A percentile compares a stretch with the other conserved stretches of the same genome.
Evolutionary conservation across 1,140 invertebrate genomes (phyloP).

Genomic region (Halictus rubicundus): DNA sequence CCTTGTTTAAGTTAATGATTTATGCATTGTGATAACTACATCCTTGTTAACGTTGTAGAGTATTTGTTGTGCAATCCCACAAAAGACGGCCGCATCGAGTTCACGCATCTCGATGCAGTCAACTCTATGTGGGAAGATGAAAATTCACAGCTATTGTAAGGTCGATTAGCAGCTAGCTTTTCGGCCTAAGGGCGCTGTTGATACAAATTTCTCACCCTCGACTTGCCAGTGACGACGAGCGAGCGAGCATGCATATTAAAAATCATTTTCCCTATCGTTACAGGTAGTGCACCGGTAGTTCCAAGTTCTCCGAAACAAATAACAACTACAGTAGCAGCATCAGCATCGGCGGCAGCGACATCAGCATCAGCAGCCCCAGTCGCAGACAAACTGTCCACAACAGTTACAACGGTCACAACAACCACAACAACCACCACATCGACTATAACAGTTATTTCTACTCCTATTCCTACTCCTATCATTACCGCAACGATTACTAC

Average conservation of each 20-base stretch:
- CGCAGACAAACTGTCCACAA: slow-evolving; percentile 46
- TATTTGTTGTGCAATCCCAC: slow-evolving; percentile 4
- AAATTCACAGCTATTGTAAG: slow-evolving; percentile 72
- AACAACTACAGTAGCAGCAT: slow-evolving; percentile 47
- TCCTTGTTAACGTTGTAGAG: background rate
- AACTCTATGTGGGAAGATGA: slow-evolving; percentile 61
- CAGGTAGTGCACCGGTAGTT: slow-evolving; percentile 82
- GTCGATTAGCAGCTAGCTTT: slow-evolving; percentile 57
- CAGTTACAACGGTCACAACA: slow-evolving; percentile 39
- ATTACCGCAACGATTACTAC: slow-evolving; percentile 56
- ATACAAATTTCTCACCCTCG: slow-evolving; percentile 35
- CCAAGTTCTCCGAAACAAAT: slow-evolving; percentile 73
- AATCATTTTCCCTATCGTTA: slow-evolving; percentile 57
- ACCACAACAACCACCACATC: slow-evolving; percentile 52
- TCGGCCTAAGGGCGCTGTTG: slow-evolving; percentile 72
- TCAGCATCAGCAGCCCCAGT: slow-evolving; percentile 51
- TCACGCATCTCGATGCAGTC: slow-evolving; percentile 53
- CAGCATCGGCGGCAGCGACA: slow-evolving; percentile 30
- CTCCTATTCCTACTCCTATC: slow-evolving; percentile 63
- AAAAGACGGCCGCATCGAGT: slow-evolving; percentile 50
- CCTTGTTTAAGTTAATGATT: background rate
- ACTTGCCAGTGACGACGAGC: slow-evolving; percentile 22
- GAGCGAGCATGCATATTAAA: slow-evolving; percentile 27
- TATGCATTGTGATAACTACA: background rate
- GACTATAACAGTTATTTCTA: slow-evolving; percentile 5